Conservation (phyloP, 2,888 invertebrate genomes). For the Xestia sexstrigata region DNA sequence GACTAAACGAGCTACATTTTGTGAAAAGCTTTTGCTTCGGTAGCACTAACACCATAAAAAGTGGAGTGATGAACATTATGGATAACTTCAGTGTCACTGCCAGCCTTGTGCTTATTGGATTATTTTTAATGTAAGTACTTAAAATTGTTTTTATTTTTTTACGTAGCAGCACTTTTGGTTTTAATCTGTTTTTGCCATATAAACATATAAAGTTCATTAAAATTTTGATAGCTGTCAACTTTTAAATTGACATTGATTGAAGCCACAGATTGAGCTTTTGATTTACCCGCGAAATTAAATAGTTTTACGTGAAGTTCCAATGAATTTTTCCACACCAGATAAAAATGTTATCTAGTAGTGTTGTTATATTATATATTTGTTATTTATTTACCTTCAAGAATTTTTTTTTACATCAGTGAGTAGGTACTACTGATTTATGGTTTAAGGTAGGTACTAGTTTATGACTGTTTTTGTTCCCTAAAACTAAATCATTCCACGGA, state of each 20-base stretch:
- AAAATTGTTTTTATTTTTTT: not conserved
- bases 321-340: not conserved
- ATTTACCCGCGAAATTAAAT: constrained; percentile 14
- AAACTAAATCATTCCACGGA: not conserved
- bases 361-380: not conserved
- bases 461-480: not conserved
- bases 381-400: not conserved
- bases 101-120: constrained; percentile 11
- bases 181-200: too few species aligned
- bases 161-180: constrained; percentile 11
- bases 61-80: constrained; percentile 37
- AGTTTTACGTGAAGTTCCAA: not conserved
- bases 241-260: not conserved
- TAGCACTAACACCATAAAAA: constrained; percentile 41
- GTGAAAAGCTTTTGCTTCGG: constrained; percentile 41
- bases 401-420: not conserved
- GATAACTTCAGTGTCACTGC: constrained; percentile 2
- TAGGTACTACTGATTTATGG: not conserved
- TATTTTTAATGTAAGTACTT: constrained; percentile 49
- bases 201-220: too few species aligned
- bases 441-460: not conserved
- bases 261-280: not conserved
- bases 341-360: not conserved
- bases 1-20: constrained; percentile 37
- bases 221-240: constrained; percentile 24